Conservation (phyloP, 2,888 invertebrate genomes). For the Apomyelois bistriatella region DNA sequence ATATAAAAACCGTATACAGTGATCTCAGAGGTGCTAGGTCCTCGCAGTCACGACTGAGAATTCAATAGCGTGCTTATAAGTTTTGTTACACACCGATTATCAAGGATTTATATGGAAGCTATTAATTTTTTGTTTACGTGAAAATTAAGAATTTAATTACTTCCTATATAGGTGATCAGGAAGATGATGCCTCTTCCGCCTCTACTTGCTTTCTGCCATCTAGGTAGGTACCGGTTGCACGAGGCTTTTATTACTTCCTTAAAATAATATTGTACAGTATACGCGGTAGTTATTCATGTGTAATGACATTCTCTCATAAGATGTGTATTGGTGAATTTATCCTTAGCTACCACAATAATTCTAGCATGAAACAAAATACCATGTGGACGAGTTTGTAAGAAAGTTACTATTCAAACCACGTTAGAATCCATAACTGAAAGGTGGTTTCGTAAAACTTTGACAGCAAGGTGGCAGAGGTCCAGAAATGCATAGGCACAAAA, state of each 20-base stretch:
- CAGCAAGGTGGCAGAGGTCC: too few species aligned
- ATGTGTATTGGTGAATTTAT: too few species aligned
- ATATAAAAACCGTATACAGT: neutral
- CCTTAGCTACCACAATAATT: too few species aligned
- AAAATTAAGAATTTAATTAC: neutral
- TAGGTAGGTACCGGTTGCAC: neutral
- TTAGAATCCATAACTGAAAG: too few species aligned
- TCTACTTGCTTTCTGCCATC: neutral
- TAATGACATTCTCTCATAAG: too few species aligned
- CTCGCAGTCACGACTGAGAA: conserved; percentile 4
- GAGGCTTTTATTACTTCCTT: neutral
- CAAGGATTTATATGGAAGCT: neutral
- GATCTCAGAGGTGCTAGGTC: conserved; percentile 9
- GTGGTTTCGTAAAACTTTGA: too few species aligned
- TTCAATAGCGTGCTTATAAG: neutral
- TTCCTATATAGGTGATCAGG: neutral
- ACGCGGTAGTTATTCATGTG: too few species aligned
- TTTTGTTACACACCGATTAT: neutral
- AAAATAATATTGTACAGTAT: neutral
- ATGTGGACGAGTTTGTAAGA: too few species aligned
- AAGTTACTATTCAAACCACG: too few species aligned
- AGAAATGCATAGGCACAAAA: too few species aligned
- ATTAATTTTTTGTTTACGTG: neutral
- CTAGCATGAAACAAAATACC: too few species aligned
- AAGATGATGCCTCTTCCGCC: neutral